Percentiles rank a stretch among this genome's conserved stretches.
These are phyloP conservation scores for Heliopora coerulea DNA, from an alignment of 92 coral and sea anemone genomes.

Conservation along the genomic window DNA sequence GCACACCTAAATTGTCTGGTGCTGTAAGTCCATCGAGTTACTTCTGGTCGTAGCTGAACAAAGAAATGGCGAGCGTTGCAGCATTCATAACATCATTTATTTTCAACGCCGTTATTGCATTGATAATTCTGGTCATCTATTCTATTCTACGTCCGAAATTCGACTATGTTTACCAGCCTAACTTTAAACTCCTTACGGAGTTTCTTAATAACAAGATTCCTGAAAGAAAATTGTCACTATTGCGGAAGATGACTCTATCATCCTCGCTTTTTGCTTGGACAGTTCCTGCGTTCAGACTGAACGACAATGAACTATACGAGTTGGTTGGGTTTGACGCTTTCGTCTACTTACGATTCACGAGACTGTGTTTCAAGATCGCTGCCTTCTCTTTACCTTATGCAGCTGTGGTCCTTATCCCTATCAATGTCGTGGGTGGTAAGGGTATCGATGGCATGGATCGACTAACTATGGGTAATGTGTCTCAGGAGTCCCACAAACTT, in stretches of 20 bases:
- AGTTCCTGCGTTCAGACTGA: constrained; percentile 79
- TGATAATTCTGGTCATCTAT: constrained; percentile 64
- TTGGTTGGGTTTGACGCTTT: constrained; percentile 90
- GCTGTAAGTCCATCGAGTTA: neutral
- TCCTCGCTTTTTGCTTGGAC: constrained; percentile 86
- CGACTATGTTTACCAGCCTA: constrained; percentile 78
- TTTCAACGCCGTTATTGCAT: constrained; percentile 65
- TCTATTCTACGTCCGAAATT: constrained; percentile 73
- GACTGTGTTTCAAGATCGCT: constrained; percentile 70
- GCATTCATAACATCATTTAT: constrained; percentile 66
- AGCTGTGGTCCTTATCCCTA: constrained; percentile 78
- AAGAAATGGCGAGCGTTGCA: constrained; percentile 36
- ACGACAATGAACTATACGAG: constrained; percentile 79
- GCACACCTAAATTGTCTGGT: constrained; percentile 19
- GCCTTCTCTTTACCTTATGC: constrained; percentile 84
- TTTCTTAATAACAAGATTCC: constrained; percentile 68
- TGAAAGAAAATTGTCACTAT: constrained; percentile 62
- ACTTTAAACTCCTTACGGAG: constrained; percentile 69
- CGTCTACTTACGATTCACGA: constrained; percentile 79
- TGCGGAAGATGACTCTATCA: constrained; percentile 68
- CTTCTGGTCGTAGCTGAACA: neutral
- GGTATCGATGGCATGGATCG: constrained; percentile 59
- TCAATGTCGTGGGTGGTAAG: constrained; percentile 69
- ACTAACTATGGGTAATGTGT: constrained; percentile 71
- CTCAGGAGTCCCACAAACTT: constrained; percentile 53